Conservation (phyloP, 2,113 vertebrate species). For the Aphelocoma coerulescens region DNA sequence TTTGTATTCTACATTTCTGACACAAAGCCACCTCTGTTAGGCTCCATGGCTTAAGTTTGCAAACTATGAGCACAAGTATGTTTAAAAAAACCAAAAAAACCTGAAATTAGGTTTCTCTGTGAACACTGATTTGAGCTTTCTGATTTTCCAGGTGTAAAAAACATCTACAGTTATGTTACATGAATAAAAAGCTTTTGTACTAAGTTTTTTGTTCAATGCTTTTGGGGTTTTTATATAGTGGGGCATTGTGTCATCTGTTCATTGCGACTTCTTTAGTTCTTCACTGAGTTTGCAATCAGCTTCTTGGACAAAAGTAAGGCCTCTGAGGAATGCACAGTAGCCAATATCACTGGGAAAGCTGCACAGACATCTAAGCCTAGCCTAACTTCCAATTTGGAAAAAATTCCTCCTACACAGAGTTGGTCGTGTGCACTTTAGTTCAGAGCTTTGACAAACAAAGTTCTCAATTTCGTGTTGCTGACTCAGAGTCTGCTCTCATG, state of each 20-base stretch:
- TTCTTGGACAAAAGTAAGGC: neutral
- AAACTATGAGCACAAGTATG: neutral
- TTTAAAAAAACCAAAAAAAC: fast-evolving
- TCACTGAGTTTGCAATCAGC: neutral
- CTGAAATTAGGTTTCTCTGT: neutral
- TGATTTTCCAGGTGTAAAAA: neutral
- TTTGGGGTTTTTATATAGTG: neutral
- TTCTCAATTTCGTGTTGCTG: neutral
- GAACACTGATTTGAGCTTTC: neutral
- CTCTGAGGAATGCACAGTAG: neutral
- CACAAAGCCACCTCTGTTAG: neutral
- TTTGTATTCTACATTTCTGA: neutral
- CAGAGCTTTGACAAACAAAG: neutral
- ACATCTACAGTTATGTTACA: neutral
- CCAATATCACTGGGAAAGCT: neutral
- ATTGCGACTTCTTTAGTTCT: neutral
- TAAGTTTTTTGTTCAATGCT: neutral
- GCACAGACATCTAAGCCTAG: neutral
- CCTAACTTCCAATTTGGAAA: neutral
- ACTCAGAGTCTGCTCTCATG: neutral
- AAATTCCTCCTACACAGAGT: neutral
- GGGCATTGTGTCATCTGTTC: neutral
- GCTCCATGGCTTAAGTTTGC: neutral
- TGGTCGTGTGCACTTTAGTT: neutral
- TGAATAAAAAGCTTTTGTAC: neutral